Percentiles rank a stretch among this genome's conserved stretches.
Evolutionary conservation across 2,113 vertebrate genomes (phyloP).

Genomic region (Regulus satrapa): DNA sequence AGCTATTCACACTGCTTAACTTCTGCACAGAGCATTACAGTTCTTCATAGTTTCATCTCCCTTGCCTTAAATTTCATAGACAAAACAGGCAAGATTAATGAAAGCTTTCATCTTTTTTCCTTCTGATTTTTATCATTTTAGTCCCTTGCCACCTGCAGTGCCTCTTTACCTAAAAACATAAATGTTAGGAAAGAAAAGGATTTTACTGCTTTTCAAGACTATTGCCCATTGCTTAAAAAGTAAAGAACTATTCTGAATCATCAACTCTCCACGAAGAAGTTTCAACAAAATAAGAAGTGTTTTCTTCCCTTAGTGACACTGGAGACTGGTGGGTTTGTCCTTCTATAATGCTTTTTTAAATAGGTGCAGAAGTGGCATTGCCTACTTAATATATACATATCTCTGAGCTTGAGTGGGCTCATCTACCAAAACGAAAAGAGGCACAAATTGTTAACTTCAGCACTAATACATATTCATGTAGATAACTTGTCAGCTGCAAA

Average conservation of each 20-base stretch:
- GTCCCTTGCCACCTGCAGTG: neutral
- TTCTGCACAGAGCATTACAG: neutral
- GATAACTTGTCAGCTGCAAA: constrained; percentile 27
- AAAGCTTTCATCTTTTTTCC: neutral
- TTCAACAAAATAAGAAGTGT: neutral
- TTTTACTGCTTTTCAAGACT: neutral
- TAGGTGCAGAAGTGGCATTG: neutral
- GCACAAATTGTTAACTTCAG: neutral
- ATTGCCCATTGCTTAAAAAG: neutral
- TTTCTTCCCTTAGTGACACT: neutral
- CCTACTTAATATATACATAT: neutral
- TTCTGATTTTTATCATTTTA: neutral
- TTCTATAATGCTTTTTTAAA: neutral
- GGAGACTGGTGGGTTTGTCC: neutral
- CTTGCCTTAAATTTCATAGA: neutral
- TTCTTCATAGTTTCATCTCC: neutral
- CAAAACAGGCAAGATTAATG: neutral
- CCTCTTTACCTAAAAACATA: neutral
- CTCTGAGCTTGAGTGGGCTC: neutral
- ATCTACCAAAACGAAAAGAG: neutral
- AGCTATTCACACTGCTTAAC: neutral
- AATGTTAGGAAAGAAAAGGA: neutral
- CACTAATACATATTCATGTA: neutral
- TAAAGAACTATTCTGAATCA: neutral
- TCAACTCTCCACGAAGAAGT: neutral